Conservation (phyloP, 2,888 invertebrate genomes). For the Sarcophaga subvicina region DNA sequence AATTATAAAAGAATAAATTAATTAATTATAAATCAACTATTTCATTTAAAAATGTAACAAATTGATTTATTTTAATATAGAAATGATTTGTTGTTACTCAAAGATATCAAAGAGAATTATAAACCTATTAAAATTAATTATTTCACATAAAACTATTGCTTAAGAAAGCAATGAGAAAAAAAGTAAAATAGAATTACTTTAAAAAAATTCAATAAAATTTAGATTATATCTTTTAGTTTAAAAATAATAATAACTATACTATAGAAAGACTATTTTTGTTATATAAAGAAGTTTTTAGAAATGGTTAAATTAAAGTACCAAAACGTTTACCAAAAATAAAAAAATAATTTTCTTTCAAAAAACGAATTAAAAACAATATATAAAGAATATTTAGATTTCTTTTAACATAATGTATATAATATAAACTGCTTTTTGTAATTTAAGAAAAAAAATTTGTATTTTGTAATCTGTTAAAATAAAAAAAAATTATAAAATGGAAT, state of each 20-base stretch:
- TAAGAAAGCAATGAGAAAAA: not conserved
- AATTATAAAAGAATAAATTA: not conserved
- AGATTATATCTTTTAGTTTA: too few relatives aligned
- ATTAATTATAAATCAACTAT: not conserved
- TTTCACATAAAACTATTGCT: not conserved
- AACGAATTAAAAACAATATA: not conserved
- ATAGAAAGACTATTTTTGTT: too few relatives aligned
- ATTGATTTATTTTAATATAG: not conserved
- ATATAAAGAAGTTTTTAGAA: too few relatives aligned
- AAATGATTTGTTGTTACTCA: not conserved
- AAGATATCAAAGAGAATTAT: not conserved
- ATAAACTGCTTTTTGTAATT: too few relatives aligned
- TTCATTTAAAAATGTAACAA: not conserved
- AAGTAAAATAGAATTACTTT: not conserved
- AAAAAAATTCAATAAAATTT: not conserved
- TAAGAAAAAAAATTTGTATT: not conserved
- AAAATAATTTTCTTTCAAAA: not conserved
- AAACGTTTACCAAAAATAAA: not conserved
- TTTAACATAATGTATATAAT: too few relatives aligned
- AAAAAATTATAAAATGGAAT: constrained; percentile 9
- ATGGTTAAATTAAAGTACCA: not conserved
- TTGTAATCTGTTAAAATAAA: not conserved
- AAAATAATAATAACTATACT: too few relatives aligned
- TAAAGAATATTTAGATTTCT: too few relatives aligned
- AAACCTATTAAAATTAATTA: constrained; percentile 3